Base-by-base conservation (phyloP, 2,797 vertebrate species). In the Hypotaenidia okinawae region DNA sequence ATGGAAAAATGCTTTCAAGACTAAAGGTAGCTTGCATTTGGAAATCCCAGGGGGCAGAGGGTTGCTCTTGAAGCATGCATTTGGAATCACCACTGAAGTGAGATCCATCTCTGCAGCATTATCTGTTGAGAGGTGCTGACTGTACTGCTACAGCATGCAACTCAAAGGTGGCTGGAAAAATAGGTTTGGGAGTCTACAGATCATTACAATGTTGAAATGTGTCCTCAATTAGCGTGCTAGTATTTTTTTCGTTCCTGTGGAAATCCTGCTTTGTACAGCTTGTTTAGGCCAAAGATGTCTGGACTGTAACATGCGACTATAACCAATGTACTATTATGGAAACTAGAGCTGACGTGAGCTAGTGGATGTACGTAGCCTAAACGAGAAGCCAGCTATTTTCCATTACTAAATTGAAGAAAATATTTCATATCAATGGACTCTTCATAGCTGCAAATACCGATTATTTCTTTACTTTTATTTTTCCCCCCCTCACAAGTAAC, bases 71-170 rank as follows among this genome's bases (percentile, higher is more conserved):
- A 92, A 28, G 66, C 28, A 73, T 35, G 41, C 16, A 5, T 78
- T 73, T 86, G 90, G 30, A 68, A 61, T 94, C 78, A 82, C 68
- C 25, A 30, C 95, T 93, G 93, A 96, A 78, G 97, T 88, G 96
- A 97, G 96, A 96, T 98, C 97, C 98, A 98, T 98, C 99, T 99
- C 99, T 99, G 99, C 99, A 99, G 99, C 99, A 99, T 99, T 99
- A 99, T 99, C 99, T 98, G 94, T 98, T 97, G 98, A 98, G 98
- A 98, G 98, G 98, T 97, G 95, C 98, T 98, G 98, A 98, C 98
- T 98, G 98, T 98, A 97, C 94, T 97, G 98, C 98, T 98, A 98
- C 98, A 98, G 98, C 98, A 98, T 98, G 97, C 98, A 98, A 98
- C 98, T 98, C 97, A 97, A 97, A 97, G 97, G 97, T 98, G 97